Percentiles rank a stretch among this genome's conserved stretches.
Evolutionary conservation across 2,888 invertebrate genomes (phyloP).

Genomic region (Lasioglossum morio): DNA sequence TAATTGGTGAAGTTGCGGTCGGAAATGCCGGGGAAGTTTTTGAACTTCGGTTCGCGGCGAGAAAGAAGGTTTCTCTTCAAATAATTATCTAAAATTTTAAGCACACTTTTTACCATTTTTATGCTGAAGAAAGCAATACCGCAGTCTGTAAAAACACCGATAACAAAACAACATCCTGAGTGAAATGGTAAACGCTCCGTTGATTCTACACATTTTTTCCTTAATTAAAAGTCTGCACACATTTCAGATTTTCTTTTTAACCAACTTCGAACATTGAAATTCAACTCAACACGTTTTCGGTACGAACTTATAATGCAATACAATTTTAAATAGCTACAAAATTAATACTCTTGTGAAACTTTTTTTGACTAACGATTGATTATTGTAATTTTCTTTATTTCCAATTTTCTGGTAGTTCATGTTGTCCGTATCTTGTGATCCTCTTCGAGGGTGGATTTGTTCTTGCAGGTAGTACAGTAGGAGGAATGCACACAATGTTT

Average conservation of each 20-base stretch:
- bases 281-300: background rate
- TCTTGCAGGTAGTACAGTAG: no score
- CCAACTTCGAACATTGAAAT: background rate
- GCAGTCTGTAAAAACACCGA: background rate
- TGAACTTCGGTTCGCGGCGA: constrained; percentile 11
- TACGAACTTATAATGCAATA: no score
- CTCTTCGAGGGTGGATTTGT: background rate
- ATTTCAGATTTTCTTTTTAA: background rate
- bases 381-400: background rate
- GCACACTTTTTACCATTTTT: constrained; percentile 15
- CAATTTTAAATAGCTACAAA: no score
- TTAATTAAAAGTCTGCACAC: background rate
- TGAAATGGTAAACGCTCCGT: background rate
- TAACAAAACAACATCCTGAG: background rate
- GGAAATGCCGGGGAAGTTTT: constrained; percentile 22
- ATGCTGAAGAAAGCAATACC: background rate
- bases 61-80: constrained; percentile 26
- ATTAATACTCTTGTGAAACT: no score
- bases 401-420: background rate
- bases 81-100: constrained; percentile 49
- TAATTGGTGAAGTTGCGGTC: constrained; percentile 39
- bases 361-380: no score
- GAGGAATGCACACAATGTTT: no score
- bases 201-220: background rate
- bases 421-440: background rate